Evolutionary conservation across 2,797 vertebrate species (phyloP).

Genomic region (Acipenser ruthenus): DNA sequence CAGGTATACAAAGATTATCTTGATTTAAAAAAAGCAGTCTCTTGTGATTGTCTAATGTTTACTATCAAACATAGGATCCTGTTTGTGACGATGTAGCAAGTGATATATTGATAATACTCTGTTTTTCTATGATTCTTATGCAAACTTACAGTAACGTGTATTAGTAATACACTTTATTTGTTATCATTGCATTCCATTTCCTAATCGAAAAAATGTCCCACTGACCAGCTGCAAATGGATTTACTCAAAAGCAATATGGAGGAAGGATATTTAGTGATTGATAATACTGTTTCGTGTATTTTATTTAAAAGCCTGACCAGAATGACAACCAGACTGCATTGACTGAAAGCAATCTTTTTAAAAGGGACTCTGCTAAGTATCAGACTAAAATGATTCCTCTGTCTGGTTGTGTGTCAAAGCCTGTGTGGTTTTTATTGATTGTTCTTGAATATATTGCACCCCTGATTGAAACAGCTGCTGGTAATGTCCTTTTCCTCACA

Average conservation of each 20-base stretch:
- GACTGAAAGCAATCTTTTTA: slow-evolving; percentile 94
- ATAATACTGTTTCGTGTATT: slow-evolving; percentile 75
- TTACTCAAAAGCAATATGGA: slow-evolving; percentile 43
- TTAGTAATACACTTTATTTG: too few relatives aligned
- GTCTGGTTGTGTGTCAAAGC: slow-evolving; percentile 80
- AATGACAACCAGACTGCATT: slow-evolving; percentile 83
- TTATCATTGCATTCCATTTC: slow-evolving; percentile 35
- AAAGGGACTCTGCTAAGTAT: slow-evolving; percentile 86
- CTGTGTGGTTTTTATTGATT: slow-evolving; percentile 83
- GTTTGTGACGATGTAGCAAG: background rate
- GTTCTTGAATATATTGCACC: slow-evolving; percentile 78
- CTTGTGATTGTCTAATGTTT: too few relatives aligned
- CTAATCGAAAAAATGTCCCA: slow-evolving; percentile 64
- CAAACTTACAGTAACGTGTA: too few relatives aligned
- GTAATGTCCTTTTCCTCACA: slow-evolving; percentile 65
- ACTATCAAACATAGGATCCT: too few relatives aligned
- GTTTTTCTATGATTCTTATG: background rate
- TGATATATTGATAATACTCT: background rate
- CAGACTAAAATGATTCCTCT: slow-evolving; percentile 83
- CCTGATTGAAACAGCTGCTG: slow-evolving; percentile 78
- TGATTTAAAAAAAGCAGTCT: too few relatives aligned
- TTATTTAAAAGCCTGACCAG: slow-evolving; percentile 76
- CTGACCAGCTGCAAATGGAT: slow-evolving; percentile 54
- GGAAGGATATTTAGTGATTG: slow-evolving; percentile 60
- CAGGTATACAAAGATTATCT: too few relatives aligned